These are phyloP conservation scores for Halichondria panicea DNA, from an alignment of 37 sponge, comb jelly and placozoan genomes.

Conservation along the genomic window DNA sequence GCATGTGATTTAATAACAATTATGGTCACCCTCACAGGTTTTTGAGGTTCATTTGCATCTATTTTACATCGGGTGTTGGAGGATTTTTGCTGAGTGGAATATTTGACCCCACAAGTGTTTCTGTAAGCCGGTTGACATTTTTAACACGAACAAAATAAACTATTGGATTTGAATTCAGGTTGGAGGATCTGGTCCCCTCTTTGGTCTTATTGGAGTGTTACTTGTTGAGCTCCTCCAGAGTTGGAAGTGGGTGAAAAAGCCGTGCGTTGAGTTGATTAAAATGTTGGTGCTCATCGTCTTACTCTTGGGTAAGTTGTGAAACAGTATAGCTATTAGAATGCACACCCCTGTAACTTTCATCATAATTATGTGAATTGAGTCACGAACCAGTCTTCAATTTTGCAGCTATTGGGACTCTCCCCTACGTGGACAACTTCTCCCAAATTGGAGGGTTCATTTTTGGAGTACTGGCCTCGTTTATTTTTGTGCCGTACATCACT, in stretches of 20 bases:
- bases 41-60: slow-evolving; percentile 79
- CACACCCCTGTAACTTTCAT: too few species aligned
- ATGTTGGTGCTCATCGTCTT: slow-evolving; percentile 53
- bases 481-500: slow-evolving; percentile 94
- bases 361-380: too few species aligned
- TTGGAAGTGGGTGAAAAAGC: slow-evolving; percentile 74
- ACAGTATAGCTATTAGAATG: neutral
- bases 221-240: slow-evolving; percentile 90
- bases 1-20: neutral
- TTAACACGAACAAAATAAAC: too few species aligned
- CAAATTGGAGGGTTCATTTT: slow-evolving; percentile 89
- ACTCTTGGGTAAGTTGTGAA: slow-evolving; percentile 34
- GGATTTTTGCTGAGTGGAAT: slow-evolving; percentile 79
- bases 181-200: slow-evolving; percentile 82
- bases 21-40: slow-evolving; percentile 48
- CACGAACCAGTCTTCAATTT: too few species aligned
- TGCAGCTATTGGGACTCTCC: slow-evolving; percentile 83
- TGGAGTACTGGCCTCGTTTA: slow-evolving; percentile 79
- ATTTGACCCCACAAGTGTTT: slow-evolving; percentile 54
- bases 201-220: slow-evolving; percentile 83
- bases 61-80: slow-evolving; percentile 83
- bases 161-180: slow-evolving; percentile 46
- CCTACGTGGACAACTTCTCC: slow-evolving; percentile 93
- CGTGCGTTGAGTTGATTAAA: slow-evolving; percentile 70
- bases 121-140: slow-evolving; percentile 34